phyloP scores from a whole-genome alignment of 2,797 vertebrate genomes.

The Galagoides demidoff region DNA sequence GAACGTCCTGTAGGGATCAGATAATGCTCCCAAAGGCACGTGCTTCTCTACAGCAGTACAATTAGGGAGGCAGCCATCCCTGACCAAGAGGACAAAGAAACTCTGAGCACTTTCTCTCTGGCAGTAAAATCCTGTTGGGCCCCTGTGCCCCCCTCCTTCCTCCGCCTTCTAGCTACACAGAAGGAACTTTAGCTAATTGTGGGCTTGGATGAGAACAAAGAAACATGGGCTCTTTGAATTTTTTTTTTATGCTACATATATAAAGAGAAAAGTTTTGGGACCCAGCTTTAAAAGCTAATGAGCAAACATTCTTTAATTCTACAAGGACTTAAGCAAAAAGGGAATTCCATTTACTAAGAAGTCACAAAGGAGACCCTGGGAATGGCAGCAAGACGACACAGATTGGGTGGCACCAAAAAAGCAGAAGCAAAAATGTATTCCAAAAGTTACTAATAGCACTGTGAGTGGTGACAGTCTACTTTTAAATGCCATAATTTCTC shows the following conservation, averaged over 20 bases:
- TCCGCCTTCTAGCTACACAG: neutral
- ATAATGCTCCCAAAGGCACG: conserved; percentile 88
- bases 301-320: conserved; percentile 60
- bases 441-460: neutral
- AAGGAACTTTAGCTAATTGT: conserved; percentile 71
- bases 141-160: neutral
- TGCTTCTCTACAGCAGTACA: conserved; percentile 89
- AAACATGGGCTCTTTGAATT: conserved; percentile 62
- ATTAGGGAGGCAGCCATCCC: conserved; percentile 89
- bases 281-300: conserved; percentile 53
- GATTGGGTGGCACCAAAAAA: neutral
- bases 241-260: neutral
- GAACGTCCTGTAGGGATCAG: conserved; percentile 81
- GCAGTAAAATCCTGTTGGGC: conserved; percentile 72
- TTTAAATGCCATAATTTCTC: neutral
- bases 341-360: conserved; percentile 59
- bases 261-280: conserved; percentile 67
- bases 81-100: conserved; percentile 83
- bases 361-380: conserved; percentile 34
- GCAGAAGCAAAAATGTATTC: neutral
- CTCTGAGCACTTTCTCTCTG: conserved; percentile 63
- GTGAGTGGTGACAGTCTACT: neutral
- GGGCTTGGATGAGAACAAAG: conserved; percentile 81
- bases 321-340: conserved; percentile 49
- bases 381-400: neutral